phyloP scores from a whole-genome alignment of 2,113 vertebrate genomes.

The Otocyon megalotis region DNA sequence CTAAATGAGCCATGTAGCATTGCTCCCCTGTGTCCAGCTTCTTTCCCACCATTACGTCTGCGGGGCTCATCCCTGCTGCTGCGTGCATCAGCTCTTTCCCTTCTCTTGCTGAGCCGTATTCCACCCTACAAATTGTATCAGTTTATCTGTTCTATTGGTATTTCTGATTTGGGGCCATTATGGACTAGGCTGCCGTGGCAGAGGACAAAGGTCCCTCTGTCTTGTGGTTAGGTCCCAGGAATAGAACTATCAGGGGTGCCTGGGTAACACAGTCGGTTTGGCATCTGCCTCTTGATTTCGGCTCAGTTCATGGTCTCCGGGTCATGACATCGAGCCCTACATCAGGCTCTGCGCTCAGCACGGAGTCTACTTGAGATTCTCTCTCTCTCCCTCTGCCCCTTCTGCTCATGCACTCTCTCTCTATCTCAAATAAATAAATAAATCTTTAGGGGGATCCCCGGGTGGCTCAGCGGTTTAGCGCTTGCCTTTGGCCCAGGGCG shows the following conservation, averaged over 20 bases:
- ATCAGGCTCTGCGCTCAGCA: background rate
- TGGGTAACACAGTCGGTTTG: background rate
- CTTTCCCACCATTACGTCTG: background rate
- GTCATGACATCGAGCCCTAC: background rate
- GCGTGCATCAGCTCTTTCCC: background rate
- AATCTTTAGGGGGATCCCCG: background rate
- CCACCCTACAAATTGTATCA: background rate
- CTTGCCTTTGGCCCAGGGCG: no score
- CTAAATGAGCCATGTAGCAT: no score
- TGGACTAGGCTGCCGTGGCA: background rate
- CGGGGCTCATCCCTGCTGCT: background rate
- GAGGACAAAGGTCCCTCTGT: fast-evolving
- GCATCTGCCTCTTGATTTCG: background rate
- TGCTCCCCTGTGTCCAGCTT: background rate
- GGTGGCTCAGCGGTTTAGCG: no score
- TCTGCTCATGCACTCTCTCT: background rate
- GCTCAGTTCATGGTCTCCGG: background rate
- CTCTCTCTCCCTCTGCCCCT: background rate
- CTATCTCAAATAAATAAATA: background rate
- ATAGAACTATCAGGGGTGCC: background rate
- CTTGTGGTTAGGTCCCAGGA: fast-evolving
- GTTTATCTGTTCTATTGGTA: background rate
- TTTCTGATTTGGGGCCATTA: background rate
- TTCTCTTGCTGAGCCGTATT: background rate
- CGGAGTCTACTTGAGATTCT: background rate